Conservation (phyloP, 2,113 vertebrate species). For the Dicerorhinus sumatrensis region DNA sequence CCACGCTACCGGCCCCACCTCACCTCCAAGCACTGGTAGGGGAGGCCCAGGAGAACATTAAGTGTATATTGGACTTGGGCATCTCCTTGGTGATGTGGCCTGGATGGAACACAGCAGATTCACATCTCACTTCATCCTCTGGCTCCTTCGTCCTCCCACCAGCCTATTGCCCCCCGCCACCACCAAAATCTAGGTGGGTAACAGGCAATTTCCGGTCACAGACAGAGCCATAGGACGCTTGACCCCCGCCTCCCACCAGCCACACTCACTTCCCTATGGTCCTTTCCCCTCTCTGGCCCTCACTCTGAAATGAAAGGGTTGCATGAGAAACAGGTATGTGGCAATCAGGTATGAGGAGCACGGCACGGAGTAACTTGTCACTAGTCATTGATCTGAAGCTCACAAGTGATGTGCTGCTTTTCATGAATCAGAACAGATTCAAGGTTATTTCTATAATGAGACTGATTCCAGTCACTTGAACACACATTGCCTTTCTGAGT, state of each 20-base stretch:
- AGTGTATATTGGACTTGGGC: background rate
- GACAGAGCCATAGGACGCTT: background rate
- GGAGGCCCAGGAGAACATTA: background rate
- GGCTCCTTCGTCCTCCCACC: background rate
- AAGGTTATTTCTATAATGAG: constrained; percentile 45
- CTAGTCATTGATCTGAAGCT: background rate
- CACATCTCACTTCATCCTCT: background rate
- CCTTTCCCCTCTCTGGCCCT: background rate
- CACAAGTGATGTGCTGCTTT: background rate
- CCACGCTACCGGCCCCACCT: background rate
- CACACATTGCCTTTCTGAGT: constrained; percentile 26
- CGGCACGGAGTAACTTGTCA: background rate
- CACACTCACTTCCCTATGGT: background rate
- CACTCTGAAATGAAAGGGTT: background rate
- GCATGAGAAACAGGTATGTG: background rate
- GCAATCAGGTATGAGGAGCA: background rate
- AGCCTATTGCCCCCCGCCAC: background rate
- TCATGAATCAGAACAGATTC: background rate
- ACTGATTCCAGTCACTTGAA: background rate
- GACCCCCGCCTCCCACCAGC: background rate
- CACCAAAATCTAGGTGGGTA: background rate
- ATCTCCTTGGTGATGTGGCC: background rate
- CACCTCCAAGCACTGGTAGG: background rate
- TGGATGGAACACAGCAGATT: background rate
- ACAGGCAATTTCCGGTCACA: background rate